phyloP scores from a whole-genome alignment of 53 echinoderm and acorn worm genomes.

The Patiria pectinifera region DNA sequence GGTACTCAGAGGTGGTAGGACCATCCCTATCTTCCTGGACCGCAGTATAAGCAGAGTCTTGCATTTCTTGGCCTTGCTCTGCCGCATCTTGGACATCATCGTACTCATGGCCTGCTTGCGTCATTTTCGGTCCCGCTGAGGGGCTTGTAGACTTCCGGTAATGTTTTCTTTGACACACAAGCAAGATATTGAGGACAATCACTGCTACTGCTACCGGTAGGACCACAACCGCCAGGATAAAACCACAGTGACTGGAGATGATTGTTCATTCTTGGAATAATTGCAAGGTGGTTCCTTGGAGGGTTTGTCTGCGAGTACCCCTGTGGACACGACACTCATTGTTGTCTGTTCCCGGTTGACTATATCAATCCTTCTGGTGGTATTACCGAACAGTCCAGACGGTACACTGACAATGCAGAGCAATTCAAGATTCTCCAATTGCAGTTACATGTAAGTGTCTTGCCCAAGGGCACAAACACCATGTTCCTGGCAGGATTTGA shows the following conservation, averaged over 20 bases:
- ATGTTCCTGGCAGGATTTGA: no score
- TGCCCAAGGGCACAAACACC: no score
- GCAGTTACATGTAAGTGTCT: no score
- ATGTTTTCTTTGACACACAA: not conserved
- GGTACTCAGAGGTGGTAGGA: not conserved
- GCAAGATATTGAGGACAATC: not conserved
- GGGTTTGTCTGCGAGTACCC: not conserved
- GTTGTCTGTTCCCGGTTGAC: no score
- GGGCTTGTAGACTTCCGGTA: not conserved
- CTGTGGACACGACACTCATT: not conserved
- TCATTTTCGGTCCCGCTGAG: not conserved
- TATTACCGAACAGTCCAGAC: slow-evolving; percentile 49
- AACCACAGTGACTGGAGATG: not conserved
- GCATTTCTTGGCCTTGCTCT: not conserved
- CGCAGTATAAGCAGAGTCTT: not conserved
- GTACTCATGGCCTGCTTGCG: not conserved
- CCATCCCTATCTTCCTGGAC: not conserved
- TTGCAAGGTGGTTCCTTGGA: no score
- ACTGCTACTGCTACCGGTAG: slow-evolving; percentile 2
- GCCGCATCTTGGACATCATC: not conserved
- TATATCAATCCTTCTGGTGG: slow-evolving; percentile 8
- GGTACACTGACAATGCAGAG: slow-evolving; percentile 48
- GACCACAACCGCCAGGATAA: not conserved
- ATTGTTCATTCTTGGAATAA: not conserved
- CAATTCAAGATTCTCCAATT: slow-evolving; percentile 6